Base-by-base conservation (phyloP, 2,797 vertebrate genomes). In the Steatocranus sp. region DNA sequence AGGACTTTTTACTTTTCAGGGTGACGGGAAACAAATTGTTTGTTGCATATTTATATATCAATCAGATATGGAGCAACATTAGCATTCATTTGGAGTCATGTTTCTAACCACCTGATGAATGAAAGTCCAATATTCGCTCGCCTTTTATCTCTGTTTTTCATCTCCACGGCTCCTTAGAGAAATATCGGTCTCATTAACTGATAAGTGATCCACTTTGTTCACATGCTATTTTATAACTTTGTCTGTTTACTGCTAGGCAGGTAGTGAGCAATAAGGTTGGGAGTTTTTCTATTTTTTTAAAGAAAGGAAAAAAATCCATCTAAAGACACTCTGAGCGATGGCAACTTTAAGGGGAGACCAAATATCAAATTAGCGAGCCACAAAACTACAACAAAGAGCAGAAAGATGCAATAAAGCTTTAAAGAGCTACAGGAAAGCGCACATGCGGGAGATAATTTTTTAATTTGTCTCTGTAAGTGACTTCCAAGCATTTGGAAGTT, bases 141-240 rank as follows among this genome's bases (percentile, higher is more conserved):
- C 7, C 70, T 80, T 87, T 53, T 81, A 80, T 78, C 74, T 85
- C 78, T 76, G 78, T 70, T 78, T 84, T 80, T 79, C 50, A 83
- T 85, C 78, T 83, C 32, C 38, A 50, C 27, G 9, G 76, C 80
- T 75, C 74, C 73, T 80, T 74, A 54, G 54, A 82, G 63, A 70
- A 82, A 85, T 82, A 77, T 79, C 23, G 8, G 78, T 87, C 68
- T 84, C 79, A 81, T 84, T 78, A 87, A 83, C 56, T 78, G 82
- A 87, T 81, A 78, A 83, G 68, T 46, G 68, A 83, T 56, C 43
- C 49, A 54, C n/a, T 15, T 27, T 70, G 56, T 79, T 76, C 43
- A 70, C 41, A 38, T 49, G 82, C 79, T 58, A 23, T 20, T 70
- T 51, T 50, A 46, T 58, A 25, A 75, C 50, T 46, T 41, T 83